Evolutionary conservation across 1,140 invertebrate genomes (phyloP).

Genomic region (Micrasema minimum): DNA sequence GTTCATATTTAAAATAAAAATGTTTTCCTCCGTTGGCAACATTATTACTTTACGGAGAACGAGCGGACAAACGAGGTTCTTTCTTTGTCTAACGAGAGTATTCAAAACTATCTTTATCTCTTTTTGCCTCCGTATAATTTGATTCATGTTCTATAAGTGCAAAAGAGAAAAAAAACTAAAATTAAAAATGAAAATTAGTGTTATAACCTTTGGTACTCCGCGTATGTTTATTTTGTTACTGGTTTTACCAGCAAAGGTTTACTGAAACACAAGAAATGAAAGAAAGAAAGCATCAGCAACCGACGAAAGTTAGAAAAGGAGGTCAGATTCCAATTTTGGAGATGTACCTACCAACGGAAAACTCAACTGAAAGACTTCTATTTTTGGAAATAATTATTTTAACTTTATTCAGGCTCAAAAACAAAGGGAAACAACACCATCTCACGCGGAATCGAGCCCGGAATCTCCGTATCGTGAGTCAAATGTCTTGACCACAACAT

Average conservation of each 20-base stretch:
- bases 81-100: constrained; percentile 1
- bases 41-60: neutral
- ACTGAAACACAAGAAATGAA: constrained; percentile 19
- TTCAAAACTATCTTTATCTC: constrained; percentile 8
- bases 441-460: too few relatives aligned
- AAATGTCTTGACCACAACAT: too few relatives aligned
- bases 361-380: constrained; percentile 5
- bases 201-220: constrained; percentile 5
- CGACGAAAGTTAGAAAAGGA: constrained; percentile 41
- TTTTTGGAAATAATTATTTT: constrained; percentile 32
- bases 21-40: constrained; percentile 19
- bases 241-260: neutral
- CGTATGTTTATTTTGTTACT: neutral
- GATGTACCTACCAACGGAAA: constrained; percentile 23
- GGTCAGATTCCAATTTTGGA: constrained; percentile 42
- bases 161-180: too few relatives aligned
- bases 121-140: neutral
- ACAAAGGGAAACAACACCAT: too few relatives aligned
- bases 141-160: neutral
- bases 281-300: constrained; percentile 30
- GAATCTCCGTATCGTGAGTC: too few relatives aligned
- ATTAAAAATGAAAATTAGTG: too few relatives aligned
- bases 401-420: too few relatives aligned
- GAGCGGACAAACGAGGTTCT: neutral
- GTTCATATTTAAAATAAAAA: too few relatives aligned